Percentiles rank a stretch among this genome's conserved stretches.
phyloP scores from a whole-genome alignment of 2,888 invertebrate species.

The Mythimna pallens region DNA sequence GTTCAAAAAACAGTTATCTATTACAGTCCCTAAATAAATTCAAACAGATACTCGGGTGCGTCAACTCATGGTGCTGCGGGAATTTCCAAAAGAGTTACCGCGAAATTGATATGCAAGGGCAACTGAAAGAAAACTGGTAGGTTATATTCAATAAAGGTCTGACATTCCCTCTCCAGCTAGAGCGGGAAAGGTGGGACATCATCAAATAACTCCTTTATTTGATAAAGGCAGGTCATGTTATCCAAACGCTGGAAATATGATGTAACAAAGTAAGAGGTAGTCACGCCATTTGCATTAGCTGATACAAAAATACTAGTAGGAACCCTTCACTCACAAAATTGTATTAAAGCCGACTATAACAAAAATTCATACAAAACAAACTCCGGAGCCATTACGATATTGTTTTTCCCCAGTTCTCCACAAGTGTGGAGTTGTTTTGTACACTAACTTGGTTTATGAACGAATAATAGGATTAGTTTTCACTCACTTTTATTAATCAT shows the following conservation, averaged over 20 bases:
- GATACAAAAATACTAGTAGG: slow-evolving; percentile 24
- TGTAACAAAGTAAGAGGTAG: not conserved
- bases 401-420: slow-evolving; percentile 62
- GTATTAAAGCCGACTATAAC: slow-evolving; percentile 42
- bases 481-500: slow-evolving; percentile 47
- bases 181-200: not conserved
- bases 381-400: slow-evolving; percentile 67
- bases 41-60: no score
- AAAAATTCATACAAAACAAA: slow-evolving; percentile 60
- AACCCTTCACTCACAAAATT: slow-evolving; percentile 39
- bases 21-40: no score
- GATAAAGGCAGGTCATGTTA: not conserved
- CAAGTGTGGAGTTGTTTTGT: slow-evolving; percentile 55
- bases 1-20: no score
- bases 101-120: no score
- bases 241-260: slow-evolving; percentile 3
- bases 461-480: slow-evolving; percentile 61
- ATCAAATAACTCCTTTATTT: not conserved
- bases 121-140: not conserved
- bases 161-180: not conserved
- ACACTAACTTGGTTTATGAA: slow-evolving; percentile 58
- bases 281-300: slow-evolving; percentile 27
- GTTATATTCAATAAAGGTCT: not conserved
- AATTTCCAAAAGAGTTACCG: no score
- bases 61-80: no score